phyloP scores from a whole-genome alignment of 2,797 vertebrate species.

The Salarias fasciatus region DNA sequence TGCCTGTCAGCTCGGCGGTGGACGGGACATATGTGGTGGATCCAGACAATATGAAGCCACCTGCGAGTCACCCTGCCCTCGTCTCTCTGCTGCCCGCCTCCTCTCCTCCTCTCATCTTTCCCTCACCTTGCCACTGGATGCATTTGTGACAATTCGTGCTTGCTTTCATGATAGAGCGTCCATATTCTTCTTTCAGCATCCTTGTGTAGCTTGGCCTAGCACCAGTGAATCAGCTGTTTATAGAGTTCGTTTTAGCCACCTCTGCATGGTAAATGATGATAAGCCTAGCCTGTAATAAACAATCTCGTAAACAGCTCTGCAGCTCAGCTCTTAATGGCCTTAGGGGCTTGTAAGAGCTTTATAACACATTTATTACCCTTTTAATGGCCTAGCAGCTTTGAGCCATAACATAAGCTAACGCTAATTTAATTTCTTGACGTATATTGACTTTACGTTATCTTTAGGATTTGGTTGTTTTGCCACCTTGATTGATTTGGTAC shows the following conservation, averaged over 20 bases:
- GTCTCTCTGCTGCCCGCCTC: conserved; percentile 14
- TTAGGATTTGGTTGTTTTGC: conserved; percentile 67
- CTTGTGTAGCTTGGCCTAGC: conserved; percentile 51
- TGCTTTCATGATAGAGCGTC: conserved; percentile 6
- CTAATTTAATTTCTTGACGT: conserved; percentile 74
- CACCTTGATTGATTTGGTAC: conserved; percentile 57
- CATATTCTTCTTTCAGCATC: conserved; percentile 18
- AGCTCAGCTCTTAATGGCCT: conserved; percentile 76
- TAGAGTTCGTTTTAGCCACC: conserved; percentile 66
- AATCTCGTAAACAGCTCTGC: conserved; percentile 82
- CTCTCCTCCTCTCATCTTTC: conserved; percentile 16
- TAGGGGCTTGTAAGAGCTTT: conserved; percentile 81
- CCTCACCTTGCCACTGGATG: conserved; percentile 46
- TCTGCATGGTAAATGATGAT: conserved; percentile 77
- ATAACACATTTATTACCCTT: conserved; percentile 83
- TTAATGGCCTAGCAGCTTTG: conserved; percentile 75
- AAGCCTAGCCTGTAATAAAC: conserved; percentile 81
- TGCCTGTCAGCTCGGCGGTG: conserved; percentile 70
- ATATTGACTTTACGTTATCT: conserved; percentile 70
- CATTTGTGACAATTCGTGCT: conserved; percentile 45
- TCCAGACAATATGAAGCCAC: conserved; percentile 61
- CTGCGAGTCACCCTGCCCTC: conserved; percentile 55
- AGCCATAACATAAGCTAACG: conserved; percentile 73
- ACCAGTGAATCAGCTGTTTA: conserved; percentile 65
- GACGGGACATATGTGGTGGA: conserved; percentile 67